A percentile compares a stretch with the other conserved stretches of the same genome.
Evolutionary conservation across 2,113 vertebrate genomes (phyloP).

Genomic region (Osmerus eperlanus): DNA sequence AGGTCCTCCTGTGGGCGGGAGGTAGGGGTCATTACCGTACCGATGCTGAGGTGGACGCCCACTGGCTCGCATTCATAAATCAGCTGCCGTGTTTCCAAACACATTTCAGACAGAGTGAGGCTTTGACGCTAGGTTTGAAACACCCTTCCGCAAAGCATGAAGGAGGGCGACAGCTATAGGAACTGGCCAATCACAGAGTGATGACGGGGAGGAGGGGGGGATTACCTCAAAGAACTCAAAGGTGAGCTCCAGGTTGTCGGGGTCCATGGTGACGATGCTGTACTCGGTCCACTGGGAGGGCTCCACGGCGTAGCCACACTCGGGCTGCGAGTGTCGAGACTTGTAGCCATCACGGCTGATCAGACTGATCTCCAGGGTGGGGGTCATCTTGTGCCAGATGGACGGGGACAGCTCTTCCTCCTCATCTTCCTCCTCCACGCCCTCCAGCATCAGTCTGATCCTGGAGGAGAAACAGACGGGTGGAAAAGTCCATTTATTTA

Average conservation of each 20-base stretch:
- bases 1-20: slow-evolving; percentile 82
- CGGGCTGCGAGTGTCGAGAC: slow-evolving; percentile 90
- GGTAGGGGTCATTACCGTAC: background rate
- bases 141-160: too few species aligned
- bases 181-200: too few species aligned
- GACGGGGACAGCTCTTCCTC: slow-evolving; percentile 69
- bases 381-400: slow-evolving; percentile 81
- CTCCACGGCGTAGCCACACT: slow-evolving; percentile 90
- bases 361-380: slow-evolving; percentile 84
- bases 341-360: slow-evolving; percentile 83
- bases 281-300: slow-evolving; percentile 89
- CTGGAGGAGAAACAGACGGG: slow-evolving; percentile 63
- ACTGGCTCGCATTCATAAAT: too few species aligned
- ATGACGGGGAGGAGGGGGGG: background rate
- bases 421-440: slow-evolving; percentile 81
- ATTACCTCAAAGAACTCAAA: slow-evolving; percentile 98
- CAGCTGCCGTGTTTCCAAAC: too few species aligned
- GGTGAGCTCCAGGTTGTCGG: slow-evolving; percentile 92
- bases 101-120: too few species aligned
- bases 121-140: too few species aligned
- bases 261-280: slow-evolving; percentile 94
- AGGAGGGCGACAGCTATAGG: too few species aligned
- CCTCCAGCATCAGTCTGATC: slow-evolving; percentile 88
- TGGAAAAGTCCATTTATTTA: too few species aligned
- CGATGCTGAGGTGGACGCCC: background rate